Evolutionary conservation across 2,113 vertebrate genomes (phyloP).

Genomic region (Limanda limanda): DNA sequence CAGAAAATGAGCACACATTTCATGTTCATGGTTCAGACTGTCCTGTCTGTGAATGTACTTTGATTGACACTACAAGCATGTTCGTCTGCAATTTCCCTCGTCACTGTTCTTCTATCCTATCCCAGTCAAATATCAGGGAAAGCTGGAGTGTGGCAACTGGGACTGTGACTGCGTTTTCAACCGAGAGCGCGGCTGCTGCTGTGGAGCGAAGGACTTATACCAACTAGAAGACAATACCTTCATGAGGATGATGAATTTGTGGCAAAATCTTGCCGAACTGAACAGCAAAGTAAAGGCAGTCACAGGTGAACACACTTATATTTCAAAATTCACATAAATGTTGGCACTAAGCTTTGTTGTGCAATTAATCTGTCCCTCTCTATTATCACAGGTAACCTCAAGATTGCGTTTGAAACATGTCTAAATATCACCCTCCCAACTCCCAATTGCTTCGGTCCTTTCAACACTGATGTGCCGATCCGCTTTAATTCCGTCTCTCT

Average conservation of each 20-base stretch:
- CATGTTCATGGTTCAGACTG: neutral
- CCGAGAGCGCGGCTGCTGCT: conserved; percentile 77
- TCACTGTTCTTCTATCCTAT: neutral
- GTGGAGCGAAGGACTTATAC: conserved; percentile 60
- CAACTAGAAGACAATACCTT: conserved; percentile 60
- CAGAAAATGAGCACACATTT: neutral
- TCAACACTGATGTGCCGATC: conserved; percentile 75
- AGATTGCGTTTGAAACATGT: conserved; percentile 73
- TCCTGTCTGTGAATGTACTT: neutral
- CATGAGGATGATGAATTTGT: conserved; percentile 33
- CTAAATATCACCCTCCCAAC: conserved; percentile 9
- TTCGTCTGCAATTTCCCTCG: too few relatives aligned
- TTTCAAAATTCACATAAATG: too few relatives aligned
- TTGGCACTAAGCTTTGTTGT: neutral
- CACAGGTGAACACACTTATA: conserved; percentile 58
- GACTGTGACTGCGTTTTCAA: conserved; percentile 78
- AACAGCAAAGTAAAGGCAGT: conserved; percentile 18
- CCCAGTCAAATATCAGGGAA: conserved; percentile 37
- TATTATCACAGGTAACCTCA: conserved; percentile 43
- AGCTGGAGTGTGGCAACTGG: conserved; percentile 65
- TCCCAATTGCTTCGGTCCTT: conserved; percentile 78
- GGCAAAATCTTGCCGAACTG: conserved; percentile 40
- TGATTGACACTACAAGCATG: neutral
- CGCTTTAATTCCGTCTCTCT: conserved; percentile 59
- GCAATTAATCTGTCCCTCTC: neutral